Evolutionary conservation across 2,797 vertebrate species (phyloP).

Genomic region (Acestrorhynchus altus): DNA sequence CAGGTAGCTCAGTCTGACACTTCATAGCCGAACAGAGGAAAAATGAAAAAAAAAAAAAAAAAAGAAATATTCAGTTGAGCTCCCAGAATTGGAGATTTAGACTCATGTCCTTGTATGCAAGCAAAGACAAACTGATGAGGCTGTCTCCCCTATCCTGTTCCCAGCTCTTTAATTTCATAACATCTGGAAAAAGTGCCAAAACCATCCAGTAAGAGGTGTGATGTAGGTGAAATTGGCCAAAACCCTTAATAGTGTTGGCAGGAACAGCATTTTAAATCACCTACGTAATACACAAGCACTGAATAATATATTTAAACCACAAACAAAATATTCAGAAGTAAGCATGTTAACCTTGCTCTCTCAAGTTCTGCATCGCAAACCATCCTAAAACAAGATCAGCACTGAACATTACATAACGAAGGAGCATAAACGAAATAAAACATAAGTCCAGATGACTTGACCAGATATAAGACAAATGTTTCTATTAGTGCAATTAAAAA

Average conservation of each 20-base stretch:
- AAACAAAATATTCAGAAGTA: conserved; percentile 18
- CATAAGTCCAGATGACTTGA: not conserved
- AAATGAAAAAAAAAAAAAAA: too few species aligned
- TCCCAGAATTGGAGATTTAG: conserved; percentile 40
- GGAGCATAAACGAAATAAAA: not conserved
- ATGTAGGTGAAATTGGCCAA: not conserved
- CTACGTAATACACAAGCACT: not conserved
- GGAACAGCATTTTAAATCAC: conserved; percentile 35
- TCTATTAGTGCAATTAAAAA: not conserved
- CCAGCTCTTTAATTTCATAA: conserved; percentile 38
- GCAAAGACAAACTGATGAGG: not conserved
- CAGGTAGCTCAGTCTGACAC: conserved; percentile 31
- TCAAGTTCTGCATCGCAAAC: conserved; percentile 36
- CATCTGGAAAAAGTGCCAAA: conserved; percentile 3
- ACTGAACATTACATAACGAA: conserved; percentile 7
- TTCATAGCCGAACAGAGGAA: conserved; percentile 12
- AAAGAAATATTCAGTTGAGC: conserved; percentile 33
- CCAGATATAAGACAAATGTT: not conserved
- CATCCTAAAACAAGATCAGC: conserved; percentile 14
- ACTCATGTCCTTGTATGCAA: not conserved
- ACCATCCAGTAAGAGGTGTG: not conserved
- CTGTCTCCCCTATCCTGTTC: conserved; percentile 37
- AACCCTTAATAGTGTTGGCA: conserved; percentile 17
- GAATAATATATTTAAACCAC: conserved; percentile 10
- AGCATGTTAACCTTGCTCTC: conserved; percentile 34